Percentiles rank a stretch among this genome's conserved stretches.
Conservation (phyloP, 2,113 vertebrate genomes). For the Hystrix brachyura region DNA sequence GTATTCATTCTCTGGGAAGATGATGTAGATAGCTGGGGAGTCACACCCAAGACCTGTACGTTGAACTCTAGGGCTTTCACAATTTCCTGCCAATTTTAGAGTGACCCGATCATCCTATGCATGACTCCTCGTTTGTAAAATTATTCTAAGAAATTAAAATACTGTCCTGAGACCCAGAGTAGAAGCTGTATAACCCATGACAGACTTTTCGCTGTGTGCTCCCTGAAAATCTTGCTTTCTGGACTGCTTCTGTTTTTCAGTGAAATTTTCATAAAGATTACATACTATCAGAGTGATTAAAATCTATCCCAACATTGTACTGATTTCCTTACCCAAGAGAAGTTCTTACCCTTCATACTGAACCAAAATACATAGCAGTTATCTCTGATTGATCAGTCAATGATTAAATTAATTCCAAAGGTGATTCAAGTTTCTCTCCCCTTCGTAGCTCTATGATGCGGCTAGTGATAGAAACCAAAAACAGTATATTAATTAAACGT, state of each 20-base stretch:
- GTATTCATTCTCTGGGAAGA: neutral
- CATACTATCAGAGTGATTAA: neutral
- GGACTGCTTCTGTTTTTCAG: neutral
- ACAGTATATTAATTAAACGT: conserved; percentile 9
- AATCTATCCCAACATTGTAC: neutral
- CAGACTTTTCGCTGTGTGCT: neutral
- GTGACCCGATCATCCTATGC: neutral
- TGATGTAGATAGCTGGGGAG: neutral
- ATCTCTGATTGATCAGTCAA: neutral
- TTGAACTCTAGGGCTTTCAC: neutral
- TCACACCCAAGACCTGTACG: neutral
- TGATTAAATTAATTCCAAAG: neutral
- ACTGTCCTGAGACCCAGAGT: neutral
- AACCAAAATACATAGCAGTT: neutral
- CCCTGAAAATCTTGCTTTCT: neutral
- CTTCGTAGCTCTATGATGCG: neutral
- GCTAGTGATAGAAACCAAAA: neutral
- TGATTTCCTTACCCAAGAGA: neutral
- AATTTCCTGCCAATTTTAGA: neutral
- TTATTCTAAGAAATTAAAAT: neutral
- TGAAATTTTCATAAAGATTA: neutral
- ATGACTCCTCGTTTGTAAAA: neutral
- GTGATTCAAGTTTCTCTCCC: neutral
- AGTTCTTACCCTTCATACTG: neutral
- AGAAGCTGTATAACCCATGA: too few relatives aligned